These are phyloP conservation scores for Cenopis cana DNA, from an alignment of 2,888 invertebrate species.

Conservation along the genomic window DNA sequence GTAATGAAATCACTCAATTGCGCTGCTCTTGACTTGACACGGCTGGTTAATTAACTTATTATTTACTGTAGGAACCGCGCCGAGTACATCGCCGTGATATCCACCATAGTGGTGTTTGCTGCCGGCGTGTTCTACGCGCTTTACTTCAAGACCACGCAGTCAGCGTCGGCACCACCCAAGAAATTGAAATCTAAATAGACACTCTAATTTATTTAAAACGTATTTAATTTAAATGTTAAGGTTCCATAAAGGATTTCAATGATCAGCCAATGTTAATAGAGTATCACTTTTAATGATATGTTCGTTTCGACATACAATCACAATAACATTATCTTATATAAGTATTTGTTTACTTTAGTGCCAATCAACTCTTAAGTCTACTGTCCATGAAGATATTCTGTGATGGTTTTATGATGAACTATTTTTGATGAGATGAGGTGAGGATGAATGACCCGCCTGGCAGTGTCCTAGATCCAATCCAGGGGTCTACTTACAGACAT, in stretches of 20 bases:
- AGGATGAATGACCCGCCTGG: conserved; percentile 4
- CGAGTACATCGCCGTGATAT: conserved; percentile 87
- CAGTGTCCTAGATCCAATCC: conserved; percentile 1
- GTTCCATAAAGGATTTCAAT: conserved; percentile 47
- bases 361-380: conserved; percentile 39
- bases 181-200: conserved; percentile 64
- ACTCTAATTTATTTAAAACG: conserved; percentile 6
- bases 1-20: too few species aligned
- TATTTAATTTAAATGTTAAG: conserved; percentile 14
- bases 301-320: conserved; percentile 70
- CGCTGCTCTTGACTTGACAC: too few species aligned
- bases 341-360: conserved; percentile 48
- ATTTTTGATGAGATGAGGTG: neutral
- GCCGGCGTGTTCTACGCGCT: conserved; percentile 83
- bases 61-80: conserved; percentile 81
- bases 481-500: neutral
- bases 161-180: conserved; percentile 52
- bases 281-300: conserved; percentile 71
- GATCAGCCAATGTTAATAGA: conserved; percentile 57
- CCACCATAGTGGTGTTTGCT: conserved; percentile 84
- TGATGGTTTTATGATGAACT: neutral
- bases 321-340: conserved; percentile 59
- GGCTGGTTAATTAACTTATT: neutral
- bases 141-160: conserved; percentile 72
- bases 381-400: conserved; percentile 13